Conservation (phyloP, 2,113 vertebrate genomes). For the Callipepla squamata region DNA sequence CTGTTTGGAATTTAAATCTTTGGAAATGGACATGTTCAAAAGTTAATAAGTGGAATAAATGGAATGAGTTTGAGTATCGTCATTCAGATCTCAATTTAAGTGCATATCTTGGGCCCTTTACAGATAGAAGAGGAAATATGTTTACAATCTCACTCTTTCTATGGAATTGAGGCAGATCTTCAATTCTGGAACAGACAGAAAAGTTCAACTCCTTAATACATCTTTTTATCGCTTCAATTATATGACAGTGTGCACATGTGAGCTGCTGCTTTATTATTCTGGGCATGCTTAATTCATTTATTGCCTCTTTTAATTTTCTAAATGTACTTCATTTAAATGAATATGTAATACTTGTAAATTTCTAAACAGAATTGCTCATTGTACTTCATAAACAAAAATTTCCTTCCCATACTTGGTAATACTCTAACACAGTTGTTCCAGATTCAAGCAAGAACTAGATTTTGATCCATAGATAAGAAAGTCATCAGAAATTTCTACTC, state of each 20-base stretch:
- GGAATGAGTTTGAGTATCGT: neutral
- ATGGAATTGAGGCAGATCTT: neutral
- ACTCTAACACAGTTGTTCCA: neutral
- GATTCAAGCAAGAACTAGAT: neutral
- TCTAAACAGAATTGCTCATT: neutral
- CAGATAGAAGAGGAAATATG: neutral
- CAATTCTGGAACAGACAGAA: neutral
- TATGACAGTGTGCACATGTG: accelerated
- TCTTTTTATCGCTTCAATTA: neutral
- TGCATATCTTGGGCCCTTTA: neutral
- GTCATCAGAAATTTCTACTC: neutral
- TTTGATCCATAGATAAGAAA: neutral
- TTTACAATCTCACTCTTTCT: neutral
- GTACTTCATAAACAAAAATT: neutral
- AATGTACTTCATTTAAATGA: neutral
- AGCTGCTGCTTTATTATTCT: neutral
- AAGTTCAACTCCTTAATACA: neutral
- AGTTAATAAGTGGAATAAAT: neutral
- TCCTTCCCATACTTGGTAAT: neutral
- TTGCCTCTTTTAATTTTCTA: neutral
- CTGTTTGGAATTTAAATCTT: neutral
- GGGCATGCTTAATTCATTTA: neutral
- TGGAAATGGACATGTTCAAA: neutral
- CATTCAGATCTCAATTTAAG: neutral
- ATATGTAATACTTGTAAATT: neutral